A percentile compares a stretch with the other conserved stretches of the same genome.
Evolutionary conservation across 2,113 vertebrate species (phyloP).

Genomic region (Calyptommatus sinebrachiatus): DNA sequence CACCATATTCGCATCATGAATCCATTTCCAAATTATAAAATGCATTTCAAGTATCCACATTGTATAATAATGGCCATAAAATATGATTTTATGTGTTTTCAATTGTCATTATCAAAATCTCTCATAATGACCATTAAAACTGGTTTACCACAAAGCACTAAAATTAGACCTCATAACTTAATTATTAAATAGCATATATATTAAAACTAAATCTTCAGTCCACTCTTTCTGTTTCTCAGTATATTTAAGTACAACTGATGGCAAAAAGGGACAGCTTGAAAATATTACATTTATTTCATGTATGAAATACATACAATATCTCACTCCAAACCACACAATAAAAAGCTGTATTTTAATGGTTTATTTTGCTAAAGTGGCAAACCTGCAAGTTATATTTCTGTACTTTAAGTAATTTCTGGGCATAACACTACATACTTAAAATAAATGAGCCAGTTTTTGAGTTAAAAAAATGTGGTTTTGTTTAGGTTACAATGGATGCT

Average conservation of each 20-base stretch:
- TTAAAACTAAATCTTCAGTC: constrained; percentile 28
- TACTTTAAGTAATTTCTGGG: constrained; percentile 49
- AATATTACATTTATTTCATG: constrained; percentile 36
- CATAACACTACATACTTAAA: constrained; percentile 45
- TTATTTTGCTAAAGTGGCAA: constrained; percentile 48
- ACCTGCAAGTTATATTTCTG: constrained; percentile 8
- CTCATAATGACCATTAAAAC: constrained; percentile 28
- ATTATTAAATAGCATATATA: constrained; percentile 25
- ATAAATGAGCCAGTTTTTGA: constrained; percentile 35
- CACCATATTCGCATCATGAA: not conserved
- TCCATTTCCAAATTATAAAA: constrained; percentile 34
- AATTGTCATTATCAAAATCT: constrained; percentile 35
- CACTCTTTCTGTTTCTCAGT: constrained; percentile 28
- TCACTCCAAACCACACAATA: constrained; percentile 28
- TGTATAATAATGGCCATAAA: constrained; percentile 25
- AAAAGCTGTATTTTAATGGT: constrained; percentile 29
- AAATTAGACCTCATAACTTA: constrained; percentile 28
- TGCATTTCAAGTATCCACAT: constrained; percentile 39
- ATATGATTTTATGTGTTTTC: constrained; percentile 26
- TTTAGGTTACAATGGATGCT: constrained; percentile 63
- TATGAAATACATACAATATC: not conserved
- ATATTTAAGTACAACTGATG: not conserved
- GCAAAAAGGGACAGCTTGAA: not conserved
- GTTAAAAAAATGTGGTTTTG: constrained; percentile 58
- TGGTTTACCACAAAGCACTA: constrained; percentile 16